phyloP scores from a whole-genome alignment of 1,140 invertebrate species.

The Nephila pilipes region DNA sequence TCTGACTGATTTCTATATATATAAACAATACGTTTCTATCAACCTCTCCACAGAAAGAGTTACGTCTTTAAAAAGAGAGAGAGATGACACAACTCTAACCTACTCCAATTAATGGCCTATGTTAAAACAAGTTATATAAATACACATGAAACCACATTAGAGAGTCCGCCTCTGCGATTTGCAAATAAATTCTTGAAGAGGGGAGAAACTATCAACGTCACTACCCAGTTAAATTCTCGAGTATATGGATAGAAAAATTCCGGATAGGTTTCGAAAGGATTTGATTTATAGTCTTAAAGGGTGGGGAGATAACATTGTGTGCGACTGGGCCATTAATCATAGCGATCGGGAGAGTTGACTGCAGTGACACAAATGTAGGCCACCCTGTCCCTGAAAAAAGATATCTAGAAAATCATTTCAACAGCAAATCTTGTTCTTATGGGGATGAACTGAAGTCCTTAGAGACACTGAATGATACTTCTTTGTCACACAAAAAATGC shows the following conservation, averaged over 20 bases:
- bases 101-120: too few relatives aligned
- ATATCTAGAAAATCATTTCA: neutral
- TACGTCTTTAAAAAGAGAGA: too few relatives aligned
- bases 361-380: neutral
- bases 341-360: neutral
- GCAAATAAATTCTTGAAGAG: too few relatives aligned
- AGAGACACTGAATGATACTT: neutral
- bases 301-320: slow-evolving; percentile 16
- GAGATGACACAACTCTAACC: too few relatives aligned
- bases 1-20: too few relatives aligned
- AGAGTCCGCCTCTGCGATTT: too few relatives aligned
- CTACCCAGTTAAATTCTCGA: neutral
- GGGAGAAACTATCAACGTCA: neutral
- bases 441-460: too few relatives aligned
- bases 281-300: slow-evolving; percentile 29
- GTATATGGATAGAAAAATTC: neutral
- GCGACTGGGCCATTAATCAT: slow-evolving; percentile 10
- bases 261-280: neutral
- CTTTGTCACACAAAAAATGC: too few relatives aligned
- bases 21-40: too few relatives aligned
- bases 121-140: too few relatives aligned
- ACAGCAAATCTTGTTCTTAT: neutral
- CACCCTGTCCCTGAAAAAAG: neutral
- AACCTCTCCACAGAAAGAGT: too few relatives aligned
- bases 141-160: too few relatives aligned